These are phyloP conservation scores for Sinocyclocheilus anshuiensis DNA, from an alignment of 2,113 vertebrate species.

Conservation along the genomic window DNA sequence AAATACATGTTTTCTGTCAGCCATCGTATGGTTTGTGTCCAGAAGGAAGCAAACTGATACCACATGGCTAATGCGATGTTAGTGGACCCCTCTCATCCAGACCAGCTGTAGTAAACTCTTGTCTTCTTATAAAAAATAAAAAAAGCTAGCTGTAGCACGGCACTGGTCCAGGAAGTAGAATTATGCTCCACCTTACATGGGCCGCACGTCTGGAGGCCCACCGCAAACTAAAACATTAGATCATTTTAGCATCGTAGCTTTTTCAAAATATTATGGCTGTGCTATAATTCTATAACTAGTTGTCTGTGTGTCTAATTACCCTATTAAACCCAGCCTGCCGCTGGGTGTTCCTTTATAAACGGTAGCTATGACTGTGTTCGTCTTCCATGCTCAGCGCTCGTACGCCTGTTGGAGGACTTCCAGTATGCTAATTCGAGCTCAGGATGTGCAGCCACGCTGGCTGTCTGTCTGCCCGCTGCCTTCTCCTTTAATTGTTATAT, in stretches of 20 bases:
- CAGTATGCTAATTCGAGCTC: slow-evolving; percentile 46
- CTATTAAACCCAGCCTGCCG: neutral
- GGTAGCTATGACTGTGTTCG: neutral
- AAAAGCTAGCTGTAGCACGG: neutral
- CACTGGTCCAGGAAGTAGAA: slow-evolving; percentile 63
- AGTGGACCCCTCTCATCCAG: slow-evolving; percentile 10
- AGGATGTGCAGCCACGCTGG: slow-evolving; percentile 9
- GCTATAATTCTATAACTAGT: slow-evolving; percentile 6
- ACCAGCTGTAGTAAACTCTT: slow-evolving; percentile 18
- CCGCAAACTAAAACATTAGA: neutral
- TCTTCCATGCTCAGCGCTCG: slow-evolving; percentile 30
- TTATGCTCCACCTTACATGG: slow-evolving; percentile 61
- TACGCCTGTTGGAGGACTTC: slow-evolving; percentile 30
- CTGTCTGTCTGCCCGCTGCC: slow-evolving; percentile 50
- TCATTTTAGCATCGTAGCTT: slow-evolving; percentile 1
- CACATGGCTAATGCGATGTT: slow-evolving; percentile 36
- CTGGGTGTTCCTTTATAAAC: slow-evolving; percentile 10
- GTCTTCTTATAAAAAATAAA: neutral
- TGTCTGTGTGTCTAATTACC: slow-evolving; percentile 1
- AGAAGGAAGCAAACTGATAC: slow-evolving; percentile 22
- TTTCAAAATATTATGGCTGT: slow-evolving; percentile 19
- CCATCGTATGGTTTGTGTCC: slow-evolving; percentile 17
- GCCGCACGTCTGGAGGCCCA: slow-evolving; percentile 16
- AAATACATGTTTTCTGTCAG: slow-evolving; percentile 32
- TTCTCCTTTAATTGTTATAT: slow-evolving; percentile 76